Evolutionary conservation across 2,888 invertebrate species (phyloP).

Genomic region (Alloscopus bannaensis): DNA sequence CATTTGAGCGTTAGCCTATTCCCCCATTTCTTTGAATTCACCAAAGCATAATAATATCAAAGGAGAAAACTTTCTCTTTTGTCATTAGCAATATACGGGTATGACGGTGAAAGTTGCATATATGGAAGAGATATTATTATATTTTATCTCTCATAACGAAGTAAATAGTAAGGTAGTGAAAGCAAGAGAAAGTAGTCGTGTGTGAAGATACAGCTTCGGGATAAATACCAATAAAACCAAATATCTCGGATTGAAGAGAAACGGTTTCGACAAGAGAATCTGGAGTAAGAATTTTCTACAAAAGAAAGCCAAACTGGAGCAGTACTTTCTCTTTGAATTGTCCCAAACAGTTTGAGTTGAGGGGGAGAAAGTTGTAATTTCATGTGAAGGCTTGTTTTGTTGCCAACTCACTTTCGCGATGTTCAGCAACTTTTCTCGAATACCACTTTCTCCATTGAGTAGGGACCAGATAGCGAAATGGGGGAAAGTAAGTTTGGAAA

Average conservation of each 20-base stretch:
- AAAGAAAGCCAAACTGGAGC: conserved; percentile 26
- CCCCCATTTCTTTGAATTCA: conserved; percentile 25
- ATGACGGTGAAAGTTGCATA: not conserved
- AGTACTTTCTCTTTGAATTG: conserved; percentile 35
- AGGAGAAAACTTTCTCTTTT: conserved; percentile 29
- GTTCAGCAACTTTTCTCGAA: conserved; percentile 11
- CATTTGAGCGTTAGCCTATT: conserved; percentile 21
- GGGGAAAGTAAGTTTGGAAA: too few species aligned
- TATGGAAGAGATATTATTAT: conserved; percentile 1
- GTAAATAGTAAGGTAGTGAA: conserved; percentile 8
- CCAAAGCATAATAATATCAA: not conserved
- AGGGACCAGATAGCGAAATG: too few species aligned
- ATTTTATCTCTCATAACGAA: not conserved
- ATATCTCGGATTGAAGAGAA: conserved; percentile 10
- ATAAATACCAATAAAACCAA: conserved; percentile 23
- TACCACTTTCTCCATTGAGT: conserved; percentile 4
- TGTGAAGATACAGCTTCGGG: too few species aligned
- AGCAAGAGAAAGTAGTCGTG: not conserved
- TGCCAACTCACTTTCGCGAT: conserved; percentile 10
- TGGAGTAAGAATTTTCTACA: conserved; percentile 4
- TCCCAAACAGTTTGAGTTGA: conserved; percentile 39
- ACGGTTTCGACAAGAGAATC: conserved; percentile 6
- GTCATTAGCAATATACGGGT: not conserved
- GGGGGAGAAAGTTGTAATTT: conserved; percentile 45
- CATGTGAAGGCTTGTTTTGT: conserved; percentile 28